Conservation (phyloP, 2,113 vertebrate genomes). For the Urocynchramus pylzowi region DNA sequence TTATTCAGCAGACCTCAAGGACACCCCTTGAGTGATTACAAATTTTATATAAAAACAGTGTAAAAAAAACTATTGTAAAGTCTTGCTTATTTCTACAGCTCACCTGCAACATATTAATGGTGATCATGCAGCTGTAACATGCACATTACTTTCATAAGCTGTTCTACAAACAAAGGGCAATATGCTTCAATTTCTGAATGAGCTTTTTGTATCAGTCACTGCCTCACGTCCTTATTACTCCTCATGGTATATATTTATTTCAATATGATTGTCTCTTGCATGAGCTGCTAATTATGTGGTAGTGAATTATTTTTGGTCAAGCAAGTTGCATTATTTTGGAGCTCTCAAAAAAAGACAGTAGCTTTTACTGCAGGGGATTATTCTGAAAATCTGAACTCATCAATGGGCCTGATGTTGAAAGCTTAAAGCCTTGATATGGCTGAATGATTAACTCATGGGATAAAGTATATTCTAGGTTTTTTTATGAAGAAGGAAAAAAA, state of each 20-base stretch:
- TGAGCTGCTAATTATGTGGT: background rate
- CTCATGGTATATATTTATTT: background rate
- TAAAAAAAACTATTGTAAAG: background rate
- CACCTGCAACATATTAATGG: background rate
- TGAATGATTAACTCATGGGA: background rate
- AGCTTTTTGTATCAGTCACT: background rate
- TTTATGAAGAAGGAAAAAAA: background rate
- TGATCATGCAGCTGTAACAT: background rate
- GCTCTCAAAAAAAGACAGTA: background rate
- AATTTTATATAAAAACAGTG: background rate
- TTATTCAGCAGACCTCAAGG: background rate
- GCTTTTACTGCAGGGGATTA: background rate
- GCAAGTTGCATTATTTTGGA: background rate
- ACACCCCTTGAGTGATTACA: background rate
- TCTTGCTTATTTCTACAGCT: background rate
- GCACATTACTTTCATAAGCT: background rate
- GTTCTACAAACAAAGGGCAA: background rate
- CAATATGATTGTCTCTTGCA: background rate
- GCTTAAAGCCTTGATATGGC: background rate
- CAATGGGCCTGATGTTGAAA: background rate
- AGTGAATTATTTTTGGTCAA: background rate
- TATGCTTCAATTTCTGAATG: background rate
- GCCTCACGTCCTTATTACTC: background rate
- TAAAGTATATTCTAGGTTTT: background rate
- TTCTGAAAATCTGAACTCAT: background rate